Conservation (phyloP, 1,140 invertebrate species). For the Hetaerina americana region DNA sequence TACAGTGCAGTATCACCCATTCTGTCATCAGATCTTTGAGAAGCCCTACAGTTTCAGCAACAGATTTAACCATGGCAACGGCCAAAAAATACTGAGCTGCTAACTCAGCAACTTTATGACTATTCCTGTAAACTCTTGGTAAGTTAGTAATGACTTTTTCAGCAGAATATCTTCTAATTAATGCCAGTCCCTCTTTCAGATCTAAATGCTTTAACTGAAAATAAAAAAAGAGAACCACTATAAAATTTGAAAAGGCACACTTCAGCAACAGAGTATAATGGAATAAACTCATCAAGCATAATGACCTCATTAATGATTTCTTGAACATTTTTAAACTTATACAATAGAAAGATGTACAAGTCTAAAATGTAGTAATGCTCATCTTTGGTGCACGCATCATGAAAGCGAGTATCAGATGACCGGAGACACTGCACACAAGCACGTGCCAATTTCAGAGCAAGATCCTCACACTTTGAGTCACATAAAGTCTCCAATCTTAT, state of each 20-base stretch:
- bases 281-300: slow-evolving; percentile 11
- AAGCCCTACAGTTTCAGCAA: slow-evolving; percentile 26
- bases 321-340: slow-evolving; percentile 30
- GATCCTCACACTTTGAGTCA: slow-evolving; percentile 39
- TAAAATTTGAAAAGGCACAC: too few relatives aligned
- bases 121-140: slow-evolving; percentile 33
- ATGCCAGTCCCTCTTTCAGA: slow-evolving; percentile 19
- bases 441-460: slow-evolving; percentile 37
- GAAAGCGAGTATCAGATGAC: slow-evolving; percentile 28
- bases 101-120: slow-evolving; percentile 34
- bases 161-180: background rate
- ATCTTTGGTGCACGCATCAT: slow-evolving; percentile 19
- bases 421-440: slow-evolving; percentile 33
- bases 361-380: slow-evolving; percentile 25
- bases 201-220: slow-evolving; percentile 35
- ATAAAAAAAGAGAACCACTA: background rate
- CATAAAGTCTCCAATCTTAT: slow-evolving; percentile 39
- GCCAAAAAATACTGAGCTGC: slow-evolving; percentile 35
- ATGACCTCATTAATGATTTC: slow-evolving; percentile 37
- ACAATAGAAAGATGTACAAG: slow-evolving; percentile 37
- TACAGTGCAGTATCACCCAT: slow-evolving; percentile 21
- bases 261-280: slow-evolving; percentile 2
- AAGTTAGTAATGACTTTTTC: background rate
- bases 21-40: slow-evolving; percentile 21
- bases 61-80: slow-evolving; percentile 36